Conservation (phyloP, 2,113 vertebrate genomes). For the Strigops habroptila region DNA sequence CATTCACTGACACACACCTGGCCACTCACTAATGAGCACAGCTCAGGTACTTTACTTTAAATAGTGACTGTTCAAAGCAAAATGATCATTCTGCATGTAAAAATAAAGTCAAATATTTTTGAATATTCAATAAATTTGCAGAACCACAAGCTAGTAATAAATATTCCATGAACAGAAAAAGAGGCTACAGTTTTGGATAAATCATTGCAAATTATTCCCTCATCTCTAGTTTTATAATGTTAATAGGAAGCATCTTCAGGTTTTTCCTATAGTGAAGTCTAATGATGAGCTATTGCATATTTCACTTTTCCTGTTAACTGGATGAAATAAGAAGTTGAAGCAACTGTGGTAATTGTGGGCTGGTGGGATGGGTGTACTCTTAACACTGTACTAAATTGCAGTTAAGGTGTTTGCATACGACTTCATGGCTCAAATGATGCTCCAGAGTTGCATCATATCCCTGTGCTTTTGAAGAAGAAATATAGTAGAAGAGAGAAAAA, state of each 20-base stretch:
- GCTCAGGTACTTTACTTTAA: constrained; percentile 40
- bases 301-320: constrained; percentile 30
- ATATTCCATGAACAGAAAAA: constrained; percentile 61
- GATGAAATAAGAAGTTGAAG: constrained; percentile 25
- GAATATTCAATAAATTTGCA: constrained; percentile 45
- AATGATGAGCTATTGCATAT: constrained; percentile 37
- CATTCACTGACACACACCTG: background rate
- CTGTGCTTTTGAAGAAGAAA: background rate
- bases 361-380: background rate
- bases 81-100: constrained; percentile 23
- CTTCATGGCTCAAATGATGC: background rate
- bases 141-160: constrained; percentile 37
- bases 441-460: background rate
- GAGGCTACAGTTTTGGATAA: constrained; percentile 57
- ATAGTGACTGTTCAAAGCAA: constrained; percentile 41
- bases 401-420: background rate
- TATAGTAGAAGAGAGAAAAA: background rate
- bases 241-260: constrained; percentile 53
- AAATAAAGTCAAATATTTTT: constrained; percentile 32
- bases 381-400: background rate
- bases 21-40: constrained; percentile 36
- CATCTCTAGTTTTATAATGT: constrained; percentile 49
- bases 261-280: constrained; percentile 35
- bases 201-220: constrained; percentile 64
- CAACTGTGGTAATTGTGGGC: background rate